Base-by-base conservation (phyloP, 2,113 vertebrate species). In the Microcebus griseorufus region DNA sequence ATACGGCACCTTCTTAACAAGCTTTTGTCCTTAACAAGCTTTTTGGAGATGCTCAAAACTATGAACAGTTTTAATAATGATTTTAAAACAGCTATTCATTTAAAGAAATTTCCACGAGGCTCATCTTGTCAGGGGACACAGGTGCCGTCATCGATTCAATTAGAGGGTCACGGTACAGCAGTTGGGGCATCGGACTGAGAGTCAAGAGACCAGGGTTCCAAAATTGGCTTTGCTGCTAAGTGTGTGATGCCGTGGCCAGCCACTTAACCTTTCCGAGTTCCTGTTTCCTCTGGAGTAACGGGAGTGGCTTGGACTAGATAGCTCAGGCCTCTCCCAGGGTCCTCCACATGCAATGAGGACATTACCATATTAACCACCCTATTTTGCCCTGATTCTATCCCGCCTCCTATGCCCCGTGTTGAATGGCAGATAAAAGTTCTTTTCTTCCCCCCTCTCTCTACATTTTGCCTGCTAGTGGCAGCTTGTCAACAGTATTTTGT, bases 181-280 rank as follows among this genome's bases (percentile, higher is more conserved):
- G 75, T 0, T 75, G 60, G 86, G 93, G 80, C 90, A 93, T 62
- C 22, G 62, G 73, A 83, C 69, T 16, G 32, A 85, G n/a, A 93
- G 81, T 76, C 91, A 39, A 92, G 96, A 97, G 97, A 88, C 87
- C 73, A 51, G 76, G 67, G 34, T 65, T 91, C 93, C 53, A 27
- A 93, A 92, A 93, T 64, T 81, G 95, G 90, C 90, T 97, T 78
- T 95, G 89, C 92, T 86, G 79, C 89, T 73, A 72, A 84, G 86
- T n/a, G 83, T 55, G 60, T 39, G 39, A 80, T 37, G n/a, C 83
- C 13, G 64, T 45, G 76, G 64, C 48, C 79, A 96, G 93, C 51
- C 78, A 97, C 75, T 92, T 95, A 94, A 97, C 92, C 95, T 95
- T 92, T 91, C 32, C 0, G 34, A 93, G 79, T 86, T 82, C 73